A percentile compares a stretch with the other conserved stretches of the same genome.
Conservation (phyloP, 2,888 invertebrate genomes). For the Galeopsomyia nigrocyanea region DNA sequence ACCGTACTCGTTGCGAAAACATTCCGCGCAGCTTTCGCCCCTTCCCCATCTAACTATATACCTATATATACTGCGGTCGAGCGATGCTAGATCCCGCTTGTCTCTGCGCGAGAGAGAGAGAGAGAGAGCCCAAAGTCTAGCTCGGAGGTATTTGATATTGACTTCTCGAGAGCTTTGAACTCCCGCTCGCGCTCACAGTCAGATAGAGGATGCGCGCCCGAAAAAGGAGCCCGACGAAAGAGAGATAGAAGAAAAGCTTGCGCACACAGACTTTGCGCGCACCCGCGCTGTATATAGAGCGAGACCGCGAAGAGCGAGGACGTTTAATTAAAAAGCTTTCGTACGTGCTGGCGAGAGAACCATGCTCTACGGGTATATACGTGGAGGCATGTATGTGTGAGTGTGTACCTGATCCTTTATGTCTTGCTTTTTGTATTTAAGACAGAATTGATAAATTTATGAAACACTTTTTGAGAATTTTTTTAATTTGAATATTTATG, state of each 20-base stretch:
- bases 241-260: constrained; percentile 26
- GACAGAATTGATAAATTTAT: too few species aligned
- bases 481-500: too few species aligned
- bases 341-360: constrained; percentile 42
- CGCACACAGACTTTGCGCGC: not conserved
- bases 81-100: constrained; percentile 5
- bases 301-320: constrained; percentile 36
- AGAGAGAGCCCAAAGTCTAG: constrained; percentile 57
- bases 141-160: constrained; percentile 69
- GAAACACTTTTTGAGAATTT: too few species aligned
- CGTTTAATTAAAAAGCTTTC: constrained; percentile 63
- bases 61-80: constrained; percentile 5
- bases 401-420: constrained; percentile 15
- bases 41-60: not conserved
- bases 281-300: not conserved
- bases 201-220: constrained; percentile 24
- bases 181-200: constrained; percentile 50
- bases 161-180: constrained; percentile 66
- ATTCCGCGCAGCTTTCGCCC: constrained; percentile 36
- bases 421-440: not conserved
- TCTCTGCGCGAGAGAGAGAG: constrained; percentile 7
- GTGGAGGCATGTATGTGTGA: constrained; percentile 2
- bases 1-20: constrained; percentile 33
- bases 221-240: constrained; percentile 29
- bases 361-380: not conserved